Percentiles rank a stretch among this genome's conserved stretches.
Conservation (phyloP, 2,888 invertebrate species). For the Beris morrisii region DNA sequence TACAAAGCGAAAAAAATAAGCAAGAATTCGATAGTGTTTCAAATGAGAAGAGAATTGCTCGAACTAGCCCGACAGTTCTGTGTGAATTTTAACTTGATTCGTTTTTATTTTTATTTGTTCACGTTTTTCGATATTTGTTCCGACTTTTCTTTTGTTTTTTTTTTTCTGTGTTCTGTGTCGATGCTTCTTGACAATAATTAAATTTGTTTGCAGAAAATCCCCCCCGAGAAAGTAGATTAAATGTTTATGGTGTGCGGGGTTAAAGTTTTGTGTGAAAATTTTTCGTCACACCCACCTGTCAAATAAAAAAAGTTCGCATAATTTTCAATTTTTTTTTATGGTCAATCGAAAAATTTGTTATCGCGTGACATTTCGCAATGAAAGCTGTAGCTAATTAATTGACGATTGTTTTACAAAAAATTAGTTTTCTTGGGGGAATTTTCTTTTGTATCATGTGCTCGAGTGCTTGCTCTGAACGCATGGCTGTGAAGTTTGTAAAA, state of each 20-base stretch:
- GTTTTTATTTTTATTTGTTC: not conserved
- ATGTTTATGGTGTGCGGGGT: slow-evolving; percentile 5
- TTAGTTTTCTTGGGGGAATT: slow-evolving; percentile 17
- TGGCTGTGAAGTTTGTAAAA: too few species aligned
- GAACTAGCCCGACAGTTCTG: too few species aligned
- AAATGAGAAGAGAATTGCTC: not conserved
- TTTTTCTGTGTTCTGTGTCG: slow-evolving; percentile 9
- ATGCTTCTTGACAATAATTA: not conserved
- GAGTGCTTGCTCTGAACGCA: slow-evolving; percentile 17
- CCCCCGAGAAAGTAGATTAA: not conserved
- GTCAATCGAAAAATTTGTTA: not conserved
- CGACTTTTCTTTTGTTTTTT: not conserved
- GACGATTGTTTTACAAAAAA: not conserved
- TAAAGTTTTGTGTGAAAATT: not conserved
- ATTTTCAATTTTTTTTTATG: not conserved
- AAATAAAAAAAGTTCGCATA: slow-evolving; percentile 10
- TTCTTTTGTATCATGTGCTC: too few species aligned
- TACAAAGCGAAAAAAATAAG: slow-evolving; percentile 20
- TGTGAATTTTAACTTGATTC: not conserved
- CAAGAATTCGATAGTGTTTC: not conserved
- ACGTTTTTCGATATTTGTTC: not conserved
- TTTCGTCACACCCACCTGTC: slow-evolving; percentile 35
- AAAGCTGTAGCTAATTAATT: slow-evolving; percentile 3
- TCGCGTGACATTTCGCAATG: slow-evolving; percentile 13
- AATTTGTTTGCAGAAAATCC: slow-evolving; percentile 14